Conservation (phyloP, 2,113 vertebrate species). For the Acanthisitta chloris region DNA sequence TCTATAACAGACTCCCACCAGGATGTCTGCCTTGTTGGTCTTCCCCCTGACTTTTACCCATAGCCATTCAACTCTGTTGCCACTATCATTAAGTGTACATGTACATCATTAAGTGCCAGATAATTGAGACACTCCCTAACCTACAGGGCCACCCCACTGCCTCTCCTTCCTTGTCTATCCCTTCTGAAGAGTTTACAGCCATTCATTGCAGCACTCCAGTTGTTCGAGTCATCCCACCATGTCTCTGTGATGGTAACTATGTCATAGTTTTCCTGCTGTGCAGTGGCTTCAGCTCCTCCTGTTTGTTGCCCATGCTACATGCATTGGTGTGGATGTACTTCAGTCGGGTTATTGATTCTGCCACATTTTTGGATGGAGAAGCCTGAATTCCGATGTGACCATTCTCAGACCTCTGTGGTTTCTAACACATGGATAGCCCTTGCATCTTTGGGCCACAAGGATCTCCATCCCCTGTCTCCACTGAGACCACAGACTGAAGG, state of each 20-base stretch:
- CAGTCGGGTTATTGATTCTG: neutral
- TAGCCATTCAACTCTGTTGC: neutral
- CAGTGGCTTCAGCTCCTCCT: neutral
- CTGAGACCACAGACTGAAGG: neutral
- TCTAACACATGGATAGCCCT: neutral
- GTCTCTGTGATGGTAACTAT: neutral
- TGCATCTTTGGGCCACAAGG: neutral
- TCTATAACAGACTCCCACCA: neutral
- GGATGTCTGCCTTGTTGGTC: neutral
- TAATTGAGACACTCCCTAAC: neutral
- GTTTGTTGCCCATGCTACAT: neutral
- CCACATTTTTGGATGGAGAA: neutral
- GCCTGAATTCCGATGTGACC: neutral
- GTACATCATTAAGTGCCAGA: no score
- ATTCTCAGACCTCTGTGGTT: neutral
- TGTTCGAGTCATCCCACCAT: neutral
- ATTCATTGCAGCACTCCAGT: neutral
- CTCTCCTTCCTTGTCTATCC: neutral
- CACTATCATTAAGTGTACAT: no score
- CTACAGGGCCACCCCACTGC: neutral
- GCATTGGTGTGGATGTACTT: neutral
- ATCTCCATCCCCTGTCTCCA: neutral
- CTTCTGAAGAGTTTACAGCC: neutral
- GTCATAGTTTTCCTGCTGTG: neutral
- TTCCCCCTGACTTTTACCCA: neutral